Base-by-base conservation (phyloP, 2,888 invertebrate species). In the Pycnomerus fuliginosus region DNA sequence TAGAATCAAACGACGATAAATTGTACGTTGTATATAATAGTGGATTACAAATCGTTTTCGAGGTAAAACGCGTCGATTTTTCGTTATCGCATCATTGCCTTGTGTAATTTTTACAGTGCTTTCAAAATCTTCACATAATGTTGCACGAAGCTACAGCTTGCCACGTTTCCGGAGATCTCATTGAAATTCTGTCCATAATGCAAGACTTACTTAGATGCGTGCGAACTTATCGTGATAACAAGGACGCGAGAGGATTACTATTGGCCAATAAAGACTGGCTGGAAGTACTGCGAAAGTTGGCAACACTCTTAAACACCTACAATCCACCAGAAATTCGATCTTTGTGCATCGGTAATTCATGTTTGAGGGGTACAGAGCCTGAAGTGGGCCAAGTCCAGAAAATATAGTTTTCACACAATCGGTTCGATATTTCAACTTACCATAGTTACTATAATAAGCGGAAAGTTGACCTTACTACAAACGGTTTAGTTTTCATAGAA, bases 101-200 rank as follows among this genome's bases (percentile, higher is more conserved):
- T 20, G n/a, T 5, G 33, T 20, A n/a, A 3, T 20, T 20, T 20
- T 64, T 68, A 51, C 76, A 93, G 82, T 90, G 92, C 15, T 80
- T 94, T 62, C 88, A 89, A 73, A 91, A 92, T 52, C 76, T 95
- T 47, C 93, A 94, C 76, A 86, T 90, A 56, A 93, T 95, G 84
- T 88, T 93, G 69, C 91, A 93, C 61, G 94, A 95, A 72, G 93
- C 93, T 8, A 91, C 93, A 4, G 90, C 90, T 0, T 90, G 89
- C 63, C 89, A 90, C 68, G 87, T 90, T 10, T 83, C 85, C 1
- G 84, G 83, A 2, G 95, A 95, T 70, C 77, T 95, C 40, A 80
- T 90, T 20, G 90, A 93, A 58, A 80, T 95, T 28, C 77, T 95
- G 48, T 82, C 85, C 1, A 86, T 89, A 68, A 81, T 88, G 61